Evolutionary conservation across 2,888 invertebrate species (phyloP).

Genomic region (Eledona agricola): DNA sequence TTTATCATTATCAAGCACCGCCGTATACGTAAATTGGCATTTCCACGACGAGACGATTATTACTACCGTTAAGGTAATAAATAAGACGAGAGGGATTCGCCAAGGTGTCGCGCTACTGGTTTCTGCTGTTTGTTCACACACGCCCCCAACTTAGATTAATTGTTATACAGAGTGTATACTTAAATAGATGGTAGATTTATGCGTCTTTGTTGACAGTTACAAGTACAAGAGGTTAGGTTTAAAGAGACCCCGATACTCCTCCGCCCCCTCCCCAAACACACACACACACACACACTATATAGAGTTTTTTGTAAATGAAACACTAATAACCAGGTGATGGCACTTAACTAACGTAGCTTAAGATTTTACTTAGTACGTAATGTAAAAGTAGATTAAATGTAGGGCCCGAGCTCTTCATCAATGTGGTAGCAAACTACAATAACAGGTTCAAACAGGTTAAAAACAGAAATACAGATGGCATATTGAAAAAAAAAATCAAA

Average conservation of each 20-base stretch:
- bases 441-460: slow-evolving; percentile 55
- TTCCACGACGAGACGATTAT: slow-evolving; percentile 1
- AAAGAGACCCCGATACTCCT: slow-evolving; percentile 44
- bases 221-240: slow-evolving; percentile 59
- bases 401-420: slow-evolving; percentile 58
- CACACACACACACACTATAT: slow-evolving; percentile 52
- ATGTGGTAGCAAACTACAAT: slow-evolving; percentile 59
- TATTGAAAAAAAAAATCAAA: slow-evolving; percentile 60
- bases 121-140: slow-evolving; percentile 19
- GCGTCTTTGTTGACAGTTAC: slow-evolving; percentile 56
- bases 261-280: neutral
- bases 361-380: slow-evolving; percentile 58
- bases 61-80: neutral
- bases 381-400: slow-evolving; percentile 52
- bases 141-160: slow-evolving; percentile 47
- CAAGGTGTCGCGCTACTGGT: slow-evolving; percentile 24
- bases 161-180: slow-evolving; percentile 56
- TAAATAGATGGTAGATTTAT: slow-evolving; percentile 54
- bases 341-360: slow-evolving; percentile 62
- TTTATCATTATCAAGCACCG: slow-evolving; percentile 25
- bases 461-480: slow-evolving; percentile 49
- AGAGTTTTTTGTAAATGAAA: slow-evolving; percentile 60
- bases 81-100: neutral
- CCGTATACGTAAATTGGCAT: slow-evolving; percentile 35
- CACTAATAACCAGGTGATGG: slow-evolving; percentile 62